Evolutionary conservation across 1,140 invertebrate species (phyloP).

Genomic region (Drosophila equinoxialis): DNA sequence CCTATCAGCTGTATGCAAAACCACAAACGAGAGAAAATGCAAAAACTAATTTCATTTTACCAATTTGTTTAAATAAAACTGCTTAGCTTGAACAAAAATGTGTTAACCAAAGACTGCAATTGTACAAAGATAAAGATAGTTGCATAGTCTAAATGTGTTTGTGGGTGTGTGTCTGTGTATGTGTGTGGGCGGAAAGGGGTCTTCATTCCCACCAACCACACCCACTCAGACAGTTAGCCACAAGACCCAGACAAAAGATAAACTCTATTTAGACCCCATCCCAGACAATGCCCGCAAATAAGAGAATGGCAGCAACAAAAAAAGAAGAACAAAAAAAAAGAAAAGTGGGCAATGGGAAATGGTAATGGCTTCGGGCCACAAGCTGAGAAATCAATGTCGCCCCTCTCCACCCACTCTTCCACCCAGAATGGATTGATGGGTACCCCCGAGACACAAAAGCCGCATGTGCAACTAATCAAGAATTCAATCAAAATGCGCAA

Average conservation of each 20-base stretch:
- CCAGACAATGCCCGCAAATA: constrained; percentile 28
- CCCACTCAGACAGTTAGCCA: constrained; percentile 10
- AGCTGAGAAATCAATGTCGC: constrained; percentile 70
- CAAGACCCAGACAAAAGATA: constrained; percentile 44
- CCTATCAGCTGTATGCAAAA: not conserved
- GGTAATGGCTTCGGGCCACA: constrained; percentile 37
- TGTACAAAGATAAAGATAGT: constrained; percentile 7
- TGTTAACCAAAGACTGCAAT: constrained; percentile 5
- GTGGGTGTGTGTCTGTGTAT: not conserved
- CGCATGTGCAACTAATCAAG: constrained; percentile 73
- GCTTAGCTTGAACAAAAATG: constrained; percentile 1
- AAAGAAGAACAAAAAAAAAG: not conserved
- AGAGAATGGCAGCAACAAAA: constrained; percentile 21
- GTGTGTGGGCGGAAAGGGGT: not conserved
- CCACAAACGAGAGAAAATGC: constrained; percentile 14
- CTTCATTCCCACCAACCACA: constrained; percentile 22
- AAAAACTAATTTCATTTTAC: constrained; percentile 21
- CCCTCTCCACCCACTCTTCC: not conserved
- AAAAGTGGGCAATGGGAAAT: constrained; percentile 6
- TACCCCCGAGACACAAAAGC: constrained; percentile 52
- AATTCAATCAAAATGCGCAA: constrained; percentile 73
- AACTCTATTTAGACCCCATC: constrained; percentile 26
- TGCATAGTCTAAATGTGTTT: not conserved
- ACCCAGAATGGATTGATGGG: not conserved
- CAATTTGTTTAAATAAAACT: constrained; percentile 2